Conservation (phyloP, 2,888 invertebrate genomes). For the Steinernema carpocapsae region DNA sequence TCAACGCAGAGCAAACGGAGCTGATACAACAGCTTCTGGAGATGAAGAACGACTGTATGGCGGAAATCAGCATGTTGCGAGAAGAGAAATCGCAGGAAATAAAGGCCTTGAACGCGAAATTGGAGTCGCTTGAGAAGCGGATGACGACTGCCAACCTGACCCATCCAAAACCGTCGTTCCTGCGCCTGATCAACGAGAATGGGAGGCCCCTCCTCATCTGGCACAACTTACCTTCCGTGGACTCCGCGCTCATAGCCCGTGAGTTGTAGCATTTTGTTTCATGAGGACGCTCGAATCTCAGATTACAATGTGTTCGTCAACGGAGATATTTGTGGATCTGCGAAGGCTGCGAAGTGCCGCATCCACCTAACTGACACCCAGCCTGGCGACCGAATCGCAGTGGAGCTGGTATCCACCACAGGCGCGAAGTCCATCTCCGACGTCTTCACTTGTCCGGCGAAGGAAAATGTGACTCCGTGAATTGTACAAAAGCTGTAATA, state of each 20-base stretch:
- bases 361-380: conserved; percentile 9
- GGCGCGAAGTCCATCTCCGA: neutral
- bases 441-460: neutral
- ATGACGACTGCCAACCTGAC: too few species aligned
- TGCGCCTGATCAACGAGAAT: neutral
- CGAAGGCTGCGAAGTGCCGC: neutral
- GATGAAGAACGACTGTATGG: neutral
- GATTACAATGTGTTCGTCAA: conserved; percentile 19
- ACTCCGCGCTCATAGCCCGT: too few species aligned
- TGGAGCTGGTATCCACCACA: neutral
- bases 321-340: neutral
- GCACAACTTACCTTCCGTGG: neutral
- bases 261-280: too few species aligned
- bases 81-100: neutral
- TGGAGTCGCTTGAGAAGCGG: neutral
- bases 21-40: neutral
- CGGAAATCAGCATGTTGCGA: neutral
- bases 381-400: neutral
- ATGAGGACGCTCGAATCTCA: too few species aligned
- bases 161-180: neutral
- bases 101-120: neutral
- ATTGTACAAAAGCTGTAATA: too few species aligned
- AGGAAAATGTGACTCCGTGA: conserved; percentile 6
- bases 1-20: conserved; percentile 18
- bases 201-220: neutral